Conservation (phyloP, 2,113 vertebrate genomes). For the Condylura cristata region DNA sequence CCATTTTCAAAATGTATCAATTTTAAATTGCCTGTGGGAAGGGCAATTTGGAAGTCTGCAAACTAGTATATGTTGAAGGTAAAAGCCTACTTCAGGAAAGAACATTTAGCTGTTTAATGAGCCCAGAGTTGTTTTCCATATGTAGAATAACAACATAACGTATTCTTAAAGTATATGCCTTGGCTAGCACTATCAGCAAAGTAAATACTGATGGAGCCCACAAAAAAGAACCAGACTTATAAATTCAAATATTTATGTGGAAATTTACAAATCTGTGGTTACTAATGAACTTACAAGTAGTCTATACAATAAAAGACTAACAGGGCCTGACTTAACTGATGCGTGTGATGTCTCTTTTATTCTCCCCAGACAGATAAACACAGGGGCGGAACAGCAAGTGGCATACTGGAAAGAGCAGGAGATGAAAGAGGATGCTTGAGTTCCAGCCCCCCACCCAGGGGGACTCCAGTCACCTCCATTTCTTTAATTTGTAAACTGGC, state of each 20-base stretch:
- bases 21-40: not conserved
- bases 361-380: not conserved
- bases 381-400: not conserved
- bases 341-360: not conserved
- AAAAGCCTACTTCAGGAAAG: conserved; percentile 18
- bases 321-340: not conserved
- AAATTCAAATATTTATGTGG: not conserved
- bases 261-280: not conserved
- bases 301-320: not conserved
- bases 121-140: not conserved
- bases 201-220: not conserved
- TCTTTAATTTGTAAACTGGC: not conserved
- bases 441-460: not conserved
- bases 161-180: not conserved
- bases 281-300: not conserved
- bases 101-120: not conserved
- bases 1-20: not conserved
- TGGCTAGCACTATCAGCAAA: not conserved
- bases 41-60: not conserved
- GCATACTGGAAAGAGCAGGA: not conserved
- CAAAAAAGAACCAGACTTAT: not conserved
- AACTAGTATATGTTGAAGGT: not conserved
- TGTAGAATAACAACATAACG: conserved; percentile 1
- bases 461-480: not conserved
- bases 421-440: not conserved